A percentile compares a stretch with the other conserved stretches of the same genome.
phyloP scores from a whole-genome alignment of 2,797 vertebrate genomes.

The Cirrhinus molitorella region DNA sequence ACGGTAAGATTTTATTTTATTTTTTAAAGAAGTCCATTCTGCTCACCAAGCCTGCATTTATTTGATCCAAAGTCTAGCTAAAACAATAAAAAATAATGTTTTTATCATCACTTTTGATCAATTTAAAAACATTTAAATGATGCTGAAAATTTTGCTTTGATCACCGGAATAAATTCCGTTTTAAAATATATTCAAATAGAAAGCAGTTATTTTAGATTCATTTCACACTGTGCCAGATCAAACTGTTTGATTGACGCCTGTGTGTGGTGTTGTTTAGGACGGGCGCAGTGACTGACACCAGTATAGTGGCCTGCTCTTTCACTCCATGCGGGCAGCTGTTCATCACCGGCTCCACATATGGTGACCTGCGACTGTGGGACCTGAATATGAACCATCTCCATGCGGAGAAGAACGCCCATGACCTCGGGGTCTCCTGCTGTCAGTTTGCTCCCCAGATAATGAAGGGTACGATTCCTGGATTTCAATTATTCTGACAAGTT shows the following conservation, averaged over 20 bases:
- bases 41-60: too few relatives aligned
- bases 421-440: conserved; percentile 93
- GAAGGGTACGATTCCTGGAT: conserved; percentile 77
- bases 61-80: too few relatives aligned
- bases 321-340: conserved; percentile 87
- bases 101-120: too few relatives aligned
- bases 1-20: too few relatives aligned
- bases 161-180: too few relatives aligned
- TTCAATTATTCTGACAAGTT: neutral
- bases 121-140: too few relatives aligned
- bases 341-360: conserved; percentile 91
- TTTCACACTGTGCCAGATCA: conserved; percentile 10
- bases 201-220: neutral
- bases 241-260: neutral
- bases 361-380: conserved; percentile 93
- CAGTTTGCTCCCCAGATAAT: conserved; percentile 82
- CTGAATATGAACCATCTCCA: conserved; percentile 86
- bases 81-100: too few relatives aligned
- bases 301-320: conserved; percentile 91
- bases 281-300: conserved; percentile 83
- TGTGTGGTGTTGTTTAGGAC: conserved; percentile 75
- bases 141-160: too few relatives aligned
- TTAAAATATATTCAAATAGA: too few relatives aligned
- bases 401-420: conserved; percentile 90
- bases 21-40: too few relatives aligned